Base-by-base conservation (phyloP, 37 sponge, comb jelly and placozoan genomes). In the Amphimedon queenslandica region DNA sequence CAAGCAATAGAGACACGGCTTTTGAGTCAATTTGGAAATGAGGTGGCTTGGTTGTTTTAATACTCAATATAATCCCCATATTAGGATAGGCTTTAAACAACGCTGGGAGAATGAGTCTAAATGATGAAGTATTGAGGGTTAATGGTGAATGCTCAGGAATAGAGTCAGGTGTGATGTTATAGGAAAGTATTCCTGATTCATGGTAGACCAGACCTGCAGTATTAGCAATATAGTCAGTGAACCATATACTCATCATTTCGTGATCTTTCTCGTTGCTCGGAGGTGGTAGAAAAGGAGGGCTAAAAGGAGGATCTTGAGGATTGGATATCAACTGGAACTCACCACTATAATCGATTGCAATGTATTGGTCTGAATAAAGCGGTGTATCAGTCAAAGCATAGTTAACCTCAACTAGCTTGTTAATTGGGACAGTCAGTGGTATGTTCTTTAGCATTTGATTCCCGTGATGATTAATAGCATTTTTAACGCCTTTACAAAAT, bases 241-340 rank as follows among this genome's bases (percentile, higher is more conserved):
- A 69, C 95, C 95, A 94, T 16, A 94, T 42, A 56, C 81, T 86
- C 78, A 94, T 35, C 95, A 94, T 94, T n/a, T n/a, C n/a, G n/a
- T n/a, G n/a, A n/a, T n/a, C n/a, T 30, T 63, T 81, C 29, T 33
- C 40, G 24, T 64, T 55, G 39, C 77, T 66, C 18, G 64, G 58
- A 13, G 76, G 64, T 27, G 96, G 96, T 36, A 95, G 75, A 27
- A 80, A 55, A 1, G 80, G 63, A 10, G 92, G 86, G 43, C 78
- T 58, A 58, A 81, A 83, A 33, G 92, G 88, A 61, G 79, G 74
- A 57, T 94, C 95, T 0, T 61, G 74, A 4, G 91, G 95, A 4
- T 87, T 16, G 3, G 84, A 40, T 29, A 75, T 72, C 37, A 67
- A 61, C 24, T 77, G 67, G 40, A 94, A 95, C 74, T 91, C 92